Base-by-base conservation (phyloP, 1,140 invertebrate species). In the Drosophila mojavensis region DNA sequence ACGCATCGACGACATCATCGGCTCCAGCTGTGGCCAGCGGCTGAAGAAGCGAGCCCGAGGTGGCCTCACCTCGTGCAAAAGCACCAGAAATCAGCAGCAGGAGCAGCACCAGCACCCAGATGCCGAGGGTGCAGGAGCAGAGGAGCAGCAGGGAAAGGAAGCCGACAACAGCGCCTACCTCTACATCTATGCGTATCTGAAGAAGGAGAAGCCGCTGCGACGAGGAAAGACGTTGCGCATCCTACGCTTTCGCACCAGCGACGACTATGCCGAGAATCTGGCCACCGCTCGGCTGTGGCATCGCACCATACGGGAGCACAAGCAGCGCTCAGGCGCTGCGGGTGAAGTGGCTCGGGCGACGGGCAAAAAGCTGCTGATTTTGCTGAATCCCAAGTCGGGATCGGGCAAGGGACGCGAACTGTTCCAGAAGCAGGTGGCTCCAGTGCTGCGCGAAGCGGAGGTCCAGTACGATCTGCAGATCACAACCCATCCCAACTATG, bases 371-470 rank as follows among this genome's bases (percentile, higher is more conserved):
- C 81, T 98, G 24, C 92, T 99, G 15, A 94, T 99, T 5, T 93
- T 99, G 30, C 93, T 99, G 24, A 99, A 99, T 93, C 98, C 98
- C n/a, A 97, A 97, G 82, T 98, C 97, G 63, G 98, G 98, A 0
- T 94, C 96, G 5, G 98, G 98, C 4, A 97, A 94, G 84, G 97
- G 95, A 24, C 93, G 96, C 10, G 95, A 97, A 78, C 93, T 96
- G 36, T 99, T 98, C 85, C 96, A 98, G 86, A 94, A 96, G 70
- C 95, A 96, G 92, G 95, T 98, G 5, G 95, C 95, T 5, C 96
- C 97, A 0, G 93, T 99, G 75, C 93, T 99, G 30, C 94, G 95
- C 53, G 97, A 99, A 91, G 97, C 97, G 3, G 97, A 97, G 91
- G 94, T 97, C 17, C 94, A 95, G 0, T 98, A 97, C 86, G 96